phyloP scores from a whole-genome alignment of 2,888 invertebrate species.

The Ormyrus labotus region DNA sequence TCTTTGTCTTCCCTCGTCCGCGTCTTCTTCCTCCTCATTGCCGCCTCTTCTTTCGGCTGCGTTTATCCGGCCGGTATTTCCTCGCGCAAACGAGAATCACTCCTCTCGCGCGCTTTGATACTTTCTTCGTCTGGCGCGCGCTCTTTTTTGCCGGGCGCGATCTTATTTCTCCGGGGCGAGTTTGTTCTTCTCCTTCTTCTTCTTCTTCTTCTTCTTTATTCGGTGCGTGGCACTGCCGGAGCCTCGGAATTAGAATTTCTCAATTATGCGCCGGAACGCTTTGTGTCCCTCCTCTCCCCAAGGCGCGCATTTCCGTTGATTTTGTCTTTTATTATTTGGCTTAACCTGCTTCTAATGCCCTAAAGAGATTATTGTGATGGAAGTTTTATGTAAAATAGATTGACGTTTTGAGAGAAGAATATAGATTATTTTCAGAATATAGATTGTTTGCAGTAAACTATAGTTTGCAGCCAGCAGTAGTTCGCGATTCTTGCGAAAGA shows the following conservation, averaged over 20 bases:
- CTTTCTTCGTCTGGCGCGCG: neutral
- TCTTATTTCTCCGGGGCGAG: too few species aligned
- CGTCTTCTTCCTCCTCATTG: neutral
- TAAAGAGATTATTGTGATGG: conserved; percentile 28
- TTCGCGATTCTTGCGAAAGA: too few species aligned
- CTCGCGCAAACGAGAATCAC: conserved; percentile 5
- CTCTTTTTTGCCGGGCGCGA: neutral
- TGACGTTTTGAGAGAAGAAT: neutral
- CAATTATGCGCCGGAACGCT: conserved; percentile 23
- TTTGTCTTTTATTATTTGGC: conserved; percentile 28
- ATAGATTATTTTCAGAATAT: conserved; percentile 12
- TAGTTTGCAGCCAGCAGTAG: neutral
- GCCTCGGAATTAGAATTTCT: conserved; percentile 18
- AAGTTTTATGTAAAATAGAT: conserved; percentile 28
- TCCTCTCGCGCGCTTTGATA: conserved; percentile 17
- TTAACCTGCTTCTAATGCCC: conserved; percentile 16
- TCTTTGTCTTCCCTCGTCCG: neutral
- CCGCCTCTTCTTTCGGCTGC: neutral
- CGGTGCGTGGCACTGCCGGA: neutral
- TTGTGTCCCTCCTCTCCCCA: neutral
- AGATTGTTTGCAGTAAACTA: neutral
- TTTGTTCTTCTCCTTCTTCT: neutral
- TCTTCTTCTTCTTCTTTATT: neutral
- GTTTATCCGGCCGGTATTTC: conserved; percentile 27
- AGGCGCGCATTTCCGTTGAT: conserved; percentile 16